A percentile compares a stretch with the other conserved stretches of the same genome.
Conservation (phyloP, 2,797 vertebrate genomes). For the Poecilia wingei region DNA sequence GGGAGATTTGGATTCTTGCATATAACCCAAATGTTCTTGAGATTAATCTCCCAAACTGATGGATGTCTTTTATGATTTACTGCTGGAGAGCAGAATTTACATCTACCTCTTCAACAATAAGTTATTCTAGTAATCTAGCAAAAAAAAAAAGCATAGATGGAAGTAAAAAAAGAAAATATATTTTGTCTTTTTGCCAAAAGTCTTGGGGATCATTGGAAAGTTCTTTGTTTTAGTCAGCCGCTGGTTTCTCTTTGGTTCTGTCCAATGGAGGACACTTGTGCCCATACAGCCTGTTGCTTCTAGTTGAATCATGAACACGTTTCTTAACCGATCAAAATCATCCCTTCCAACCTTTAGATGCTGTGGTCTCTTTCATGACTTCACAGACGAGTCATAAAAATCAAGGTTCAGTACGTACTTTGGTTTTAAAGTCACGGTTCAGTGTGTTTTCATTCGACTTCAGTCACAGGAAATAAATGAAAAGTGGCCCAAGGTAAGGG, state of each 20-base stretch:
- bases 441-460: background rate
- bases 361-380: background rate
- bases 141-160: too few species aligned
- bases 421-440: background rate
- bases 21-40: background rate
- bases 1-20: background rate
- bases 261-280: background rate
- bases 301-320: background rate
- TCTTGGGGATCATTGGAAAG: too few species aligned
- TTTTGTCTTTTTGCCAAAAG: too few species aligned
- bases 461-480: background rate
- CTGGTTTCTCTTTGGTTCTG: background rate
- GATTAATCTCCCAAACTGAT: too few species aligned
- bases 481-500: background rate
- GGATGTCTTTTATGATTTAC: too few species aligned
- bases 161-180: background rate
- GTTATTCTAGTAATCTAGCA: too few species aligned
- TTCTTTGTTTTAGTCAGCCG: too few species aligned
- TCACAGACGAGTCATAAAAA: background rate
- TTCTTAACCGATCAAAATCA: background rate
- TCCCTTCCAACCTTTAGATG: background rate
- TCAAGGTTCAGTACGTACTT: background rate
- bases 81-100: too few species aligned
- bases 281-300: background rate
- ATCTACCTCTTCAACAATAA: too few species aligned